A percentile compares a stretch with the other conserved stretches of the same genome.
phyloP scores from a whole-genome alignment of 2,113 vertebrate species.

The Rhinopomastus cyanomelas region DNA sequence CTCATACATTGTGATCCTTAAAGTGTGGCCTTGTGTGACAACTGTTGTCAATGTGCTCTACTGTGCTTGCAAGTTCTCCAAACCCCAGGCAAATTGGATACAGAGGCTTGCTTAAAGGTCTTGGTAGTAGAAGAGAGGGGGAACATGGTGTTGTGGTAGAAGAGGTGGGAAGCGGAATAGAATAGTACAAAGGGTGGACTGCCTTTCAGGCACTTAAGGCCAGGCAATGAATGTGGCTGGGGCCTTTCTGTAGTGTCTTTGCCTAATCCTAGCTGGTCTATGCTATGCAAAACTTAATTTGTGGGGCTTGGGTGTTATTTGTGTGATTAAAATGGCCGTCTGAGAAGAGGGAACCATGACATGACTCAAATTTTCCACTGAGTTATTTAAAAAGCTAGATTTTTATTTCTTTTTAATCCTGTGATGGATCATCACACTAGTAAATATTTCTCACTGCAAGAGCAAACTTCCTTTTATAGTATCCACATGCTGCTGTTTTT shows the following conservation, averaged over 20 bases:
- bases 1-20: neutral
- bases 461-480: conserved; percentile 68
- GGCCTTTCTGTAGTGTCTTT: neutral
- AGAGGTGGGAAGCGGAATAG: neutral
- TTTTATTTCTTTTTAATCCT: neutral
- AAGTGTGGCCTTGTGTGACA: neutral
- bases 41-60: neutral
- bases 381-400: neutral
- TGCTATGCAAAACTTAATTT: neutral
- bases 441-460: conserved; percentile 43
- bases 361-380: conserved; percentile 29
- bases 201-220: neutral
- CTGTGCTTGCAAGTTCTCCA: neutral
- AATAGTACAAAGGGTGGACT: neutral
- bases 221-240: neutral
- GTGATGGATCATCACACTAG: neutral
- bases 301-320: neutral
- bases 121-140: no score
- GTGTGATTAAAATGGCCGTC: neutral
- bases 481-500: conserved; percentile 31
- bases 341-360: neutral
- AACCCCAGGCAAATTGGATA: neutral
- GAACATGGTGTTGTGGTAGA: neutral
- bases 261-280: neutral
- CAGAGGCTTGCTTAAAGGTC: neutral